These are phyloP conservation scores for Harpagoxenus sublaevis DNA, from an alignment of 2,888 invertebrate genomes.

Conservation along the genomic window DNA sequence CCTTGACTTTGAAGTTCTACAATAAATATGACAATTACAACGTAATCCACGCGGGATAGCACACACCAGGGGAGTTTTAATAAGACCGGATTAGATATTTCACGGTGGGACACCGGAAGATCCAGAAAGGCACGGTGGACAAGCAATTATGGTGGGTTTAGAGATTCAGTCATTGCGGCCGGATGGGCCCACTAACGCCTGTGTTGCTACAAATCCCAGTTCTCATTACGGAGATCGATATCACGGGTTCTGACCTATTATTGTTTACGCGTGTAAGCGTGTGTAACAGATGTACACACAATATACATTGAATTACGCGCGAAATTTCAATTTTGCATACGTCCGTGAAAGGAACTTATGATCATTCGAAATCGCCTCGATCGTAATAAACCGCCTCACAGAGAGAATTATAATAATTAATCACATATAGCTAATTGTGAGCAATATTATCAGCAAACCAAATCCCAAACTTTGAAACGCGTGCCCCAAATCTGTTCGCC, in stretches of 20 bases:
- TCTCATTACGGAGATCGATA: slow-evolving; percentile 63
- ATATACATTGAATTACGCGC: slow-evolving; percentile 16
- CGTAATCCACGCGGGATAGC: not conserved
- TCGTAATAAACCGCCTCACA: not conserved
- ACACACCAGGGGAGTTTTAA: slow-evolving; percentile 3
- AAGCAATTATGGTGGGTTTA: slow-evolving; percentile 40
- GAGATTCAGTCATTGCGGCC: slow-evolving; percentile 12
- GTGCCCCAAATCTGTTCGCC: not conserved
- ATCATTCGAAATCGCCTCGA: not conserved
- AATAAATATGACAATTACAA: slow-evolving; percentile 11
- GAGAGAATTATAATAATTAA: not conserved
- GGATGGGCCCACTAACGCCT: slow-evolving; percentile 6
- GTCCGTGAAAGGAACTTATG: not conserved
- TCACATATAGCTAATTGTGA: not conserved
- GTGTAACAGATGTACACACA: not conserved
- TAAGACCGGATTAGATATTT: slow-evolving; percentile 14
- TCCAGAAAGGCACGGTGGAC: not conserved
- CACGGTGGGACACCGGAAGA: not conserved
- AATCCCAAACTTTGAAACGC: not conserved
- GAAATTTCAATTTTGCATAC: slow-evolving; percentile 9
- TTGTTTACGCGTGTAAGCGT: slow-evolving; percentile 5
- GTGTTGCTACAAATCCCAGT: slow-evolving; percentile 47
- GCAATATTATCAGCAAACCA: not conserved
- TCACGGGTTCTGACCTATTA: not conserved
- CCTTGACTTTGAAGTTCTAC: not conserved